phyloP scores from a whole-genome alignment of 1,140 invertebrate genomes.

The Homarus americanus region DNA sequence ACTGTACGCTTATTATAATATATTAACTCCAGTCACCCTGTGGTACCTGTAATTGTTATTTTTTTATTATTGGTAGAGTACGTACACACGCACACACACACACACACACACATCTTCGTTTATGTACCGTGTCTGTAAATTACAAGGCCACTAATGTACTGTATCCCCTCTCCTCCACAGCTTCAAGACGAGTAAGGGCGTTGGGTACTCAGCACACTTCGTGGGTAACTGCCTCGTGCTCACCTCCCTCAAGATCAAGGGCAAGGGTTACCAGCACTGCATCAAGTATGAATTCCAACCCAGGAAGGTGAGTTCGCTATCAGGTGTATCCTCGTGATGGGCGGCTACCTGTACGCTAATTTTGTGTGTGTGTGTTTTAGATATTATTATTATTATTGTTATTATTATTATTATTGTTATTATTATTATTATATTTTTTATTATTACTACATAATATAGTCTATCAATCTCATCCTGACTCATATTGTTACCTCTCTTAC shows the following conservation, averaged over 20 bases:
- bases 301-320: conserved; percentile 85
- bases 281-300: conserved; percentile 99
- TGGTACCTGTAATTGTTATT: no score
- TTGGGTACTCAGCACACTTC: conserved; percentile 99
- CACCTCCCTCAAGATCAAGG: conserved; percentile 99
- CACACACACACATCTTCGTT: neutral
- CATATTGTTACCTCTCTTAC: no score
- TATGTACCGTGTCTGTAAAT: neutral
- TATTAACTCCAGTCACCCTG: no score
- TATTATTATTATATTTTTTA: no score
- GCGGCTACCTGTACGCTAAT: no score
- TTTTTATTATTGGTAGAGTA: no score
- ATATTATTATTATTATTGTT: conserved; percentile 2
- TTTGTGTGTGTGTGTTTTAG: neutral
- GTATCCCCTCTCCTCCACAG: conserved; percentile 81
- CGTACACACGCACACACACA: no score
- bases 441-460: no score
- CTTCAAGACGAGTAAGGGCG: conserved; percentile 99
- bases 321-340: no score
- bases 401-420: conserved; percentile 20
- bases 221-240: conserved; percentile 99
- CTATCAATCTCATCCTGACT: no score
- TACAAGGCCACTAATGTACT: neutral
- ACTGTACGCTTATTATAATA: no score
- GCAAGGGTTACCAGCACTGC: conserved; percentile 99